These are phyloP conservation scores for Deilephila porcellus DNA, from an alignment of 2,888 invertebrate genomes.

Conservation along the genomic window DNA sequence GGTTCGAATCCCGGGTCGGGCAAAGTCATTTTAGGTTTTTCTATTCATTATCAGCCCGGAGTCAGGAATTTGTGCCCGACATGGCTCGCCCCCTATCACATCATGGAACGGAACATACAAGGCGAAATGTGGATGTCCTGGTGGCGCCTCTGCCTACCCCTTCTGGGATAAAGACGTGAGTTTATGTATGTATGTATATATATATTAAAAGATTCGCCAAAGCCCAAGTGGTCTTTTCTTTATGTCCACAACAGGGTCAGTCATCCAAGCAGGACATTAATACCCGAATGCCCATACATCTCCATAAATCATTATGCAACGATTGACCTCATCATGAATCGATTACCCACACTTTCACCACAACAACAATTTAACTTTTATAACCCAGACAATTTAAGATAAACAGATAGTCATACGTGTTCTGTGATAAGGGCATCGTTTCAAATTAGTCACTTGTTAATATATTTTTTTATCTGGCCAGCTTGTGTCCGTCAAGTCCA, in stretches of 20 bases:
- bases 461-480: slow-evolving; percentile 51
- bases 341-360: slow-evolving; percentile 72
- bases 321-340: slow-evolving; percentile 56
- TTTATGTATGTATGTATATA: too few relatives aligned
- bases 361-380: slow-evolving; percentile 52
- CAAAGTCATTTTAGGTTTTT: too few relatives aligned
- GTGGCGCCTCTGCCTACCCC: too few relatives aligned
- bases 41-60: too few relatives aligned
- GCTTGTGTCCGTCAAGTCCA: slow-evolving; percentile 63
- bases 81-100: too few relatives aligned
- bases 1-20: too few relatives aligned
- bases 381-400: slow-evolving; percentile 70
- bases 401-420: slow-evolving; percentile 65
- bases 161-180: too few relatives aligned
- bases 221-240: not conserved
- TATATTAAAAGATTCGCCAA: not conserved
- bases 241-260: not conserved
- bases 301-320: slow-evolving; percentile 66
- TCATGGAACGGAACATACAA: too few relatives aligned
- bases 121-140: too few relatives aligned
- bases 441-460: slow-evolving; percentile 60
- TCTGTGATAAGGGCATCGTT: slow-evolving; percentile 67
- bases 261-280: slow-evolving; percentile 7
- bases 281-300: slow-evolving; percentile 23
- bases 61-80: too few relatives aligned